Evolutionary conservation across 2,113 vertebrate species (phyloP).

Genomic region (Psilopogon haemacephalus): DNA sequence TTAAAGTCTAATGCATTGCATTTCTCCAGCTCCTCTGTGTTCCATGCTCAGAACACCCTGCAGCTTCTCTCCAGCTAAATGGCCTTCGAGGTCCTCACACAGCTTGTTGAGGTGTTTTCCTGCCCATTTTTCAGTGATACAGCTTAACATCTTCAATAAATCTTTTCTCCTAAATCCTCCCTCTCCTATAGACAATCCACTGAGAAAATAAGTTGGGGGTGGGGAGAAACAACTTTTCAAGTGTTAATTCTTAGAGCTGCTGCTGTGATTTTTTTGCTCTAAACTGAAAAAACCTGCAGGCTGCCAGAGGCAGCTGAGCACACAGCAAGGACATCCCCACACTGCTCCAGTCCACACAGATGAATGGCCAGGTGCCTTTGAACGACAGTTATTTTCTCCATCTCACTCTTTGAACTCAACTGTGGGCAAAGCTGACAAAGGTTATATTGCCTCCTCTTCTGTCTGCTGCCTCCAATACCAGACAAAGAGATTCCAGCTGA

Average conservation of each 20-base stretch:
- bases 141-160: slow-evolving; percentile 20
- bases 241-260: slow-evolving; percentile 2
- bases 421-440: not conserved
- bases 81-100: slow-evolving; percentile 1
- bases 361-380: not conserved
- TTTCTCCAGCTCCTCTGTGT: slow-evolving; percentile 18
- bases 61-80: slow-evolving; percentile 32
- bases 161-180: slow-evolving; percentile 33
- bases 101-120: slow-evolving; percentile 45
- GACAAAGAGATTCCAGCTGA: not conserved
- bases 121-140: slow-evolving; percentile 13
- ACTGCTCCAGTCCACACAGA: not conserved
- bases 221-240: not conserved
- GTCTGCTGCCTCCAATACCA: not conserved
- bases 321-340: not conserved
- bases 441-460: not conserved
- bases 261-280: not conserved
- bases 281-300: not conserved
- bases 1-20: slow-evolving; percentile 56
- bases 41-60: not conserved
- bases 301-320: not conserved
- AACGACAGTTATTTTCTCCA: not conserved
- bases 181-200: not conserved
- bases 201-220: not conserved
- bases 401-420: not conserved